Evolutionary conservation across 2,113 vertebrate genomes (phyloP), one percentile per base, ranked within the genome.

Genomic region (Phyllopteryx taeniolatus): DNA sequence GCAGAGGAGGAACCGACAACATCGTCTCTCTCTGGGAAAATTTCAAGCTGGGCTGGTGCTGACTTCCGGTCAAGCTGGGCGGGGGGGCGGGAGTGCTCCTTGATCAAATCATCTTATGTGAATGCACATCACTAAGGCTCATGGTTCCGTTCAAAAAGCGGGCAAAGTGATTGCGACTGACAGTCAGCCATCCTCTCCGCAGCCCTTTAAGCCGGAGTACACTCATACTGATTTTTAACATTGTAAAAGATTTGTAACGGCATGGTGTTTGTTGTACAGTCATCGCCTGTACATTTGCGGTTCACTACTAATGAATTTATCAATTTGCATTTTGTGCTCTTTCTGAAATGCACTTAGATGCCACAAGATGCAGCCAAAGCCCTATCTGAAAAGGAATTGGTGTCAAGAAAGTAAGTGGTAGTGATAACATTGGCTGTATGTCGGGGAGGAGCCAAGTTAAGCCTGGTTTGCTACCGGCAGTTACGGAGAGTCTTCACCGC

Each of bases 91-190:
- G 33, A n/a, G 57, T 77, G 71, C 72, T 64, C 56, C 22, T 73
- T 87, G 79, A 88, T 89, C 76, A 75, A 89, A 90, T 88, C 43
- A 88, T 76, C 73, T 51, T 65, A 66, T 77, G 70, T 74, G 83
- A 86, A 79, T 76, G 84, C 65, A 82, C 42, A 57, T 62, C 31
- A 67, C 51, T n/a, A 64, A 60, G 79, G 70, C 46, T 31, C 53
- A 80, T 57, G 49, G 65, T 71, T 79, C 78, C 73, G 79, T 84
- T 86, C 84, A 79, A 72, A 83, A 83, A 88, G 68, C 67, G 65
- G 61, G 76, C 71, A 70, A 42, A 33, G 53, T 77, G 82, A 87
- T 57, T 39, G 46, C 20, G 67, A 53, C 13, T 81, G 86, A 86
- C 82, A 84, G 71, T 44, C 46, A 65, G 73, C 43, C 71, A 71